Base-by-base conservation (phyloP, 2,797 vertebrate genomes). In the Crenichthys baileyi region DNA sequence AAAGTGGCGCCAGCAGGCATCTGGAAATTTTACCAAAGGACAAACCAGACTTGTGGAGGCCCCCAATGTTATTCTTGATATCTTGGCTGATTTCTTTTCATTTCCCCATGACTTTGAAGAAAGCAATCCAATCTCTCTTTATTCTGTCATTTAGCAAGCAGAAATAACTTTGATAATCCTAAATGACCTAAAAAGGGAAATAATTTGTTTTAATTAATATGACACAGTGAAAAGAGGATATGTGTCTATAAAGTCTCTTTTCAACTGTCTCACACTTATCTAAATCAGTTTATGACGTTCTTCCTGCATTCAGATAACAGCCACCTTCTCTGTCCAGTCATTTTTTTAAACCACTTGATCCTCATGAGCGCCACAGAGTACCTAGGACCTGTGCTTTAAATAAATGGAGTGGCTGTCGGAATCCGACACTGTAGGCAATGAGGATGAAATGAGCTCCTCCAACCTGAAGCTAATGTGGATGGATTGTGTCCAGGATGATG, bases 401-500 rank as follows among this genome's bases (percentile, higher is more conserved):
- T 86, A 80, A 91, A 92, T 83, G 79, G 87, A 91, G 87, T 68
- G 80, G 77, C 87, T 92, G 91, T 85, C 79, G 39, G 46, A 71
- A 44, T 78, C 82, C 78, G 79, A 81, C 77, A 77, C 85, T 81
- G 60, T 31, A 78, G 83, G 80, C 88, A 82, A 88, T 85, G 82
- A 87, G 90, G 86, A 88, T 92, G 88, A 90, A 91, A 90, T 88
- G 82, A 81, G 84, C 83, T 87, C 77, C 85, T 83, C 83, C 84
- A 81, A 87, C 80, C 86, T 83, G 48, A 83, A 87, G 82, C 87
- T 93, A 94, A 94, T 92, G 91, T 86, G 86, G 91, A 93, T 89
- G 88, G 91, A 92, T 93, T 70, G 90, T 83, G 82, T 89, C 83
- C 22, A 22, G 73, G 84, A 88, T 90, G 90, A 92, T 91, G 81